Evolutionary conservation across 2,888 invertebrate genomes (phyloP).

Genomic region (Tiliacea citrago): DNA sequence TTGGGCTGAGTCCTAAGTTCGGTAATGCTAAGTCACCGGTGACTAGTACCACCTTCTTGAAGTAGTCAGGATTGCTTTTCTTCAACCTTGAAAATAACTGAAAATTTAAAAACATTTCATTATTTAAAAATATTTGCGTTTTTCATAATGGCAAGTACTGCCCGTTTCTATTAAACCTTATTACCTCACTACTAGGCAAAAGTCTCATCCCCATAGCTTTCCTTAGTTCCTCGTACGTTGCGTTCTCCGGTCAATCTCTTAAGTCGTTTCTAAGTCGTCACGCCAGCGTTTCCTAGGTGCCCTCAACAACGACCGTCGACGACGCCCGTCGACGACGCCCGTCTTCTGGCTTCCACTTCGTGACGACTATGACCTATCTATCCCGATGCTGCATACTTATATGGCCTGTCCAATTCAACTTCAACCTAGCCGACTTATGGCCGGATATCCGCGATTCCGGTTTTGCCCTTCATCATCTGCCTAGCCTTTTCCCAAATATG

Average conservation of each 20-base stretch:
- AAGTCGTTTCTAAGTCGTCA: background rate
- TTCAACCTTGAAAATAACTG: slow-evolving; percentile 93
- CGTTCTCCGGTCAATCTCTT: background rate
- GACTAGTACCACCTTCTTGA: slow-evolving; percentile 93
- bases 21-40: slow-evolving; percentile 94
- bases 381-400: background rate
- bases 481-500: too few species aligned
- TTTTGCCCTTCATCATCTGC: background rate
- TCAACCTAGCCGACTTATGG: background rate
- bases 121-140: background rate
- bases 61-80: slow-evolving; percentile 91
- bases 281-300: background rate
- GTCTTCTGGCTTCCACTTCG: background rate
- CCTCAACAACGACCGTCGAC: background rate
- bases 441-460: background rate
- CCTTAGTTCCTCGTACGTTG: background rate
- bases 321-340: too few species aligned
- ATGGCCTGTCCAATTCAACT: background rate
- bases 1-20: slow-evolving; percentile 93
- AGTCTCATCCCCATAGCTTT: background rate
- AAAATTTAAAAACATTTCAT: slow-evolving; percentile 58
- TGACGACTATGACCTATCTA: background rate
- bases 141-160: background rate
- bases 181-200: background rate
- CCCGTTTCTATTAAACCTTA: background rate